phyloP scores from a whole-genome alignment of 2,113 vertebrate species.

The Barbus barbus region DNA sequence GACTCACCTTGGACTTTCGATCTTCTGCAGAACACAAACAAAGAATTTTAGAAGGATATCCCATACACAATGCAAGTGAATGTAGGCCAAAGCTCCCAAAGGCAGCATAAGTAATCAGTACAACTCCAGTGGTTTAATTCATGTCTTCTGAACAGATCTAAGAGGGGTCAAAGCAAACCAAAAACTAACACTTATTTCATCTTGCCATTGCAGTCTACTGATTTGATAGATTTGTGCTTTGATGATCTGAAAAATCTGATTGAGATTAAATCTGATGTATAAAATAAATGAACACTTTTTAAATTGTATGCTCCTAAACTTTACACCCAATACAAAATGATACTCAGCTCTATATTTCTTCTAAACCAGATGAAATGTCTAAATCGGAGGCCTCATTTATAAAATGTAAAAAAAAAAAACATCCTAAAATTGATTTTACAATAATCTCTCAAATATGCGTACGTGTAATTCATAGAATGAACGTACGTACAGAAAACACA shows the following conservation, averaged over 20 bases:
- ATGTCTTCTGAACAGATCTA: neutral
- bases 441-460: too few species aligned
- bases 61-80: neutral
- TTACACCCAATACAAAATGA: too few species aligned
- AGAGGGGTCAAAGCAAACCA: neutral
- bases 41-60: too few species aligned
- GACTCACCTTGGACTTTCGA: neutral
- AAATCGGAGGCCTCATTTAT: too few species aligned
- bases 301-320: too few species aligned
- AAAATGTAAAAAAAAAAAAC: too few species aligned
- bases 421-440: too few species aligned
- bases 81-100: neutral
- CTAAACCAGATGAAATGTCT: too few species aligned
- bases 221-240: neutral
- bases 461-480: too few species aligned
- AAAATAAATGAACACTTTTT: too few species aligned
- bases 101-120: neutral
- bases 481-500: too few species aligned
- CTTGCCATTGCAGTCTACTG: neutral
- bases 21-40: neutral
- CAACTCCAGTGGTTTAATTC: neutral
- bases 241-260: neutral
- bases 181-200: neutral
- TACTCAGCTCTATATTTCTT: too few species aligned
- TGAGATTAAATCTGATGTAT: neutral